Evolutionary conservation across 2,888 invertebrate species (phyloP), one percentile per base, ranked within the genome.

Genomic region (Chymomyza procnemis): DNA sequence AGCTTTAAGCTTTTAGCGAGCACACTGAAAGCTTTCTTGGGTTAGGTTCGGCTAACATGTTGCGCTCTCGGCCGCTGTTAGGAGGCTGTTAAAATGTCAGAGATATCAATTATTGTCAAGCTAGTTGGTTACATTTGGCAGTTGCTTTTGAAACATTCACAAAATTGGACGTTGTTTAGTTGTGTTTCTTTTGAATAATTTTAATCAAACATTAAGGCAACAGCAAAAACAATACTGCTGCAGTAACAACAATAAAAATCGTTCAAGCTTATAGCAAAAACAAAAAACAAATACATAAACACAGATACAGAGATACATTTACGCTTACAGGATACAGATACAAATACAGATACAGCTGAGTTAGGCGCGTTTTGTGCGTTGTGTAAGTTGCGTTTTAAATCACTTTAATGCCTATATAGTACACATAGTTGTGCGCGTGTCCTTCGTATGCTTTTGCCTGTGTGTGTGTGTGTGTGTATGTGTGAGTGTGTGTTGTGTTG

Each of bases 131-230:
- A 12, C 34, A 41, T 1, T 2, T 41, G 34, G 85, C 74, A 87
- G 87, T 87, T 82, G 84, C 88, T 88, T 84, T 85, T 73, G 79
- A 87, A 84, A 82, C 84, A 85, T 88, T 78, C 82, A 80, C 78
- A 85, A 75, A 76, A 71, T 75, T 74, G 77, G 87, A 68, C 76
- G 86, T 59, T 64, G 69, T 64, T 64, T 59, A 68, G 59, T 41
- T 26, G 19, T 62, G 21, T 21, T 46, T 19, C 41, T 14, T 55
- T 19, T n/a, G 12, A 55, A 62, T 18, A 1, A 50, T 50, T 50
- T 50, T 41, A 41, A 41, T 41, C 34, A 41, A 41, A 41, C 34
- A 12, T n/a, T n/a, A 50, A 50, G 6, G 16, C 50, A n/a, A 16
- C 50, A 18, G 18, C 59, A 72, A 64, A 68, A 60, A 67, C 54